Evolutionary conservation across 1,140 invertebrate genomes (phyloP), one percentile per base, ranked within the genome.

Genomic region (Galleria mellonella): DNA sequence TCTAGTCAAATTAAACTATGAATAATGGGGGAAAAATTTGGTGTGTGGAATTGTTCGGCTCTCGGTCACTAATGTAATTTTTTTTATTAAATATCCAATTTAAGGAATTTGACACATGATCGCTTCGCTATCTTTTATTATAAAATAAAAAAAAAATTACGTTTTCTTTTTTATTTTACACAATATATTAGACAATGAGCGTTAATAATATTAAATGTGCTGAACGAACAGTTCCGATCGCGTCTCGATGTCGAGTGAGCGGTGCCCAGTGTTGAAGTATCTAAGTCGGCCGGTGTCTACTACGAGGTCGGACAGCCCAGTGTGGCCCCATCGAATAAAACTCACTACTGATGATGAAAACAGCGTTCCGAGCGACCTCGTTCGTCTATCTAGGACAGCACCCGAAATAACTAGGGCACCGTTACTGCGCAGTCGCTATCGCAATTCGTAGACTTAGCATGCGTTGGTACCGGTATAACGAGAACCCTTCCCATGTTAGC

Each of bases 371-470:
- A 61, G 48, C 55, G 76, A 68, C 78, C 78, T 81, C 74, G 75
- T 74, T 74, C 40, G 40, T 51, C n/a, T n/a, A 79, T 73, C 65
- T 83, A 76, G 78, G 72, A 71, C 78, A 68, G 62, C 55, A 83
- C 76, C 79, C 72, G 62, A 83, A 83, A 83, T 83, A 83, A 81
- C 79, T 83, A 72, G 79, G 76, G 62, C 79, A 72, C 66, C 62
- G 72, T 83, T 72, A 81, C 66, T 76, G 72, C 78, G 72, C 76
- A 78, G 63, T 38, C 64, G 70, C 72, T 69, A 74, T 69, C 70
- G 60, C 73, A 69, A 72, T 63, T 72, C 54, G 49, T 56, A 65
- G 57, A 48, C 64, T 51, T 51, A 57, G 55, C 51, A 53, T 54
- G 55, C 51, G 47, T 43, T 59, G 30, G 49, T 44, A 27, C 67